phyloP scores from a whole-genome alignment of 2,113 vertebrate genomes.

The Syngnathus floridae region DNA sequence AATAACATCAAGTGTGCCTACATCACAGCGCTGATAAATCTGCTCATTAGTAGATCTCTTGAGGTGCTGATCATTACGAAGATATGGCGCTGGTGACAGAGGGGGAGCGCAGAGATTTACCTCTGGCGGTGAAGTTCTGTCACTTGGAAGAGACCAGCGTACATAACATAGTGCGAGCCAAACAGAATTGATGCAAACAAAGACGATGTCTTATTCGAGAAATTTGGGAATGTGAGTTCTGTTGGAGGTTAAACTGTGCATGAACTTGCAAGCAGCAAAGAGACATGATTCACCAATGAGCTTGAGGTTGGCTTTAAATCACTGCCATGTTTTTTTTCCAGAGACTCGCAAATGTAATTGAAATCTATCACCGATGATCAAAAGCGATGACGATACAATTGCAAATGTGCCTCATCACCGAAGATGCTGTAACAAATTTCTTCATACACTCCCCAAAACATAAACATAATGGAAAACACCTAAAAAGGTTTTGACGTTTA shows the following conservation, averaged over 20 bases:
- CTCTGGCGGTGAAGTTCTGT: conserved; percentile 24
- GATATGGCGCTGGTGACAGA: conserved; percentile 44
- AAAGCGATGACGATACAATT: neutral
- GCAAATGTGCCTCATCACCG: neutral
- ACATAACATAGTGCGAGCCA: neutral
- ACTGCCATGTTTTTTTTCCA: too few relatives aligned
- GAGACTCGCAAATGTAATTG: too few relatives aligned
- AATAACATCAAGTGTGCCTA: conserved; percentile 21
- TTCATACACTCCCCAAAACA: too few relatives aligned
- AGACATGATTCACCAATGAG: too few relatives aligned
- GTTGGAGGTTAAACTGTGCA: too few relatives aligned
- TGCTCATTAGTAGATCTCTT: conserved; percentile 58
- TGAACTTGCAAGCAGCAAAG: too few relatives aligned
- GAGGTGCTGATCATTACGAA: conserved; percentile 53
- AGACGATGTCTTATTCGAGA: neutral
- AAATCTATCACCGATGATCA: neutral
- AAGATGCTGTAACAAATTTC: too few relatives aligned
- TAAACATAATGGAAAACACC: neutral
- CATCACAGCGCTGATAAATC: conserved; percentile 51
- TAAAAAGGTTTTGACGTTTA: conserved; percentile 53
- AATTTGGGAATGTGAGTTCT: neutral
- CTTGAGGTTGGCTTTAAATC: too few relatives aligned
- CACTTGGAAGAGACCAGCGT: conserved; percentile 23
- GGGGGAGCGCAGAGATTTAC: conserved; percentile 18
- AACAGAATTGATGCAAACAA: conserved; percentile 1